Base-by-base conservation (phyloP, 1,140 invertebrate genomes). In the Panagrolaimus sp. region DNA sequence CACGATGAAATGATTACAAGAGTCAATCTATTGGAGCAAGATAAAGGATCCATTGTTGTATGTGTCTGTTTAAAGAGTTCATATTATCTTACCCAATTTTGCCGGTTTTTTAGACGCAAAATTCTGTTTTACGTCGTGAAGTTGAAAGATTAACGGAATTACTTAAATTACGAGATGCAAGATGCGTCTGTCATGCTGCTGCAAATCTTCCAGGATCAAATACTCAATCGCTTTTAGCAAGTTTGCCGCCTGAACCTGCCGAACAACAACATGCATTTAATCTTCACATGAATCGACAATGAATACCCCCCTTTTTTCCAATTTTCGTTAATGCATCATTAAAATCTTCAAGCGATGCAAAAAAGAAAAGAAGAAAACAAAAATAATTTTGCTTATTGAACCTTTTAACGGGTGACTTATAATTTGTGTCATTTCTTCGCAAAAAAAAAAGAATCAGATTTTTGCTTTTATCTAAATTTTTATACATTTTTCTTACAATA, bases 1-100 rank as follows among this genome's bases (percentile, higher is more conserved):
- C 71, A 71, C 38, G 71, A 75, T 45, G 76, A 77, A 28, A 77
- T 77, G 74, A 77, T 77, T 28, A 63, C 32, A 12, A 28, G 75
- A 32, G 76, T 78, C 26, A 64, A 67, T 28, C 43, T 43, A 6
- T 52, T 77, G 1, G 77, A 77, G 44, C 77, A 77, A 21, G 76
- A 77, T 15, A 77, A 79, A 32, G 48, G 58, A 32, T 58, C 70
- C 1, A 15, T 75, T n/a, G 44, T 43, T 28, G 70, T 73, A 62
- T 24, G 10, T 74, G 43, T 58, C 64, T 43, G 17, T 5, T 71
- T 43, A n/a, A 45, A 6, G 32, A 14, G 1, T 67, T 0, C 9
- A 43, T 44, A 32, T 7, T 63, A 28, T 58, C 24, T 17, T 70
- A 52, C 48, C 15, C 71, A 66, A 52, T 52, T 52, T 52, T 21